These are phyloP conservation scores for Cariama cristata DNA, from an alignment of 2,113 vertebrate species.

Conservation along the genomic window DNA sequence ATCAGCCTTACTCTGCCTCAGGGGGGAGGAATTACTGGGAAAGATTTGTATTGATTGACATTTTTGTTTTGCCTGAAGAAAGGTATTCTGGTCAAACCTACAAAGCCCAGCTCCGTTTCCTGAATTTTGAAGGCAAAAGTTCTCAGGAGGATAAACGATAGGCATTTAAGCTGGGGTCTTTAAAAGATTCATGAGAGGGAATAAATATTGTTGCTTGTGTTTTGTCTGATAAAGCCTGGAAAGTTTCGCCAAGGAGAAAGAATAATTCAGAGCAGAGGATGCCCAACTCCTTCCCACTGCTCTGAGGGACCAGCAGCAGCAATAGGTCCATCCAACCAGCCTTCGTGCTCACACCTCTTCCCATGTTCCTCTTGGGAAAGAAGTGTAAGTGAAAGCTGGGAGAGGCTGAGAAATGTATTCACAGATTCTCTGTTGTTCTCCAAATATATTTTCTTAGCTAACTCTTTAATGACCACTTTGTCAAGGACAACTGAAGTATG, in stretches of 20 bases:
- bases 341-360: rapidly evolving
- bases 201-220: background rate
- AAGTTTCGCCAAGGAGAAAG: background rate
- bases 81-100: background rate
- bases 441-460: background rate
- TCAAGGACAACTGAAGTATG: background rate
- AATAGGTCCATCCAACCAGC: background rate
- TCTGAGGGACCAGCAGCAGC: background rate
- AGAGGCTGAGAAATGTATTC: background rate
- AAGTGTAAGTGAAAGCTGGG: background rate
- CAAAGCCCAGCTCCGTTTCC: background rate
- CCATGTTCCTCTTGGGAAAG: background rate
- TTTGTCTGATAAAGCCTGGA: background rate
- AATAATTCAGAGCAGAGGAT: background rate
- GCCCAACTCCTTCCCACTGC: background rate
- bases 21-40: background rate
- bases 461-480: background rate
- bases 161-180: background rate
- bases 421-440: background rate
- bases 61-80: background rate
- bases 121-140: background rate
- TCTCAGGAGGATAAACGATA: background rate
- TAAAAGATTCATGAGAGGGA: background rate
- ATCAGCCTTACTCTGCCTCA: background rate
- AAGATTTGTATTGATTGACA: background rate